phyloP scores from a whole-genome alignment of 2,888 invertebrate species.

The Pseudococcus jackbeardsleyi region DNA sequence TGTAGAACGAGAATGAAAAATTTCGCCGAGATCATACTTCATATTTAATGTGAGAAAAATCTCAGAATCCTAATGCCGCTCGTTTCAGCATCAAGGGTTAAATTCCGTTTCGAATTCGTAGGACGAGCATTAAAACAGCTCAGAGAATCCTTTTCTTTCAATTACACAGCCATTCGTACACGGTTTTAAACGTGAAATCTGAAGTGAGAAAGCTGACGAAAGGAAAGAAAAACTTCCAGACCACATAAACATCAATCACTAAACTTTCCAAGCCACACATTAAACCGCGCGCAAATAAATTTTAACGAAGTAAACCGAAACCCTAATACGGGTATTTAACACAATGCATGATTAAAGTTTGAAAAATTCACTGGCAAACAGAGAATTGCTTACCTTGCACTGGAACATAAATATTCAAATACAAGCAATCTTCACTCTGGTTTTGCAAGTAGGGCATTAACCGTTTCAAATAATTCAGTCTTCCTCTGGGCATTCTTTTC shows the following conservation, averaged over 20 bases:
- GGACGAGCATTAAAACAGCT: neutral
- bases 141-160: neutral
- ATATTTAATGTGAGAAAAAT: no score
- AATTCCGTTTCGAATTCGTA: neutral
- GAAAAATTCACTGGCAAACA: conserved; percentile 5
- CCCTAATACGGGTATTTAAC: conserved; percentile 13
- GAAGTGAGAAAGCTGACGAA: conserved; percentile 27
- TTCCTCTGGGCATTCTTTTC: conserved; percentile 88
- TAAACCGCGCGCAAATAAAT: conserved; percentile 13
- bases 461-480: conserved; percentile 89
- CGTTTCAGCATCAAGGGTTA: neutral
- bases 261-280: conserved; percentile 36
- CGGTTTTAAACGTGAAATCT: neutral
- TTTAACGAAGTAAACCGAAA: conserved; percentile 42
- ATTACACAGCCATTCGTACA: neutral
- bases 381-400: conserved; percentile 82
- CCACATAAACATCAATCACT: conserved; percentile 44
- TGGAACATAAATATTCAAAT: conserved; percentile 96
- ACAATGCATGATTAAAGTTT: neutral
- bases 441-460: conserved; percentile 88
- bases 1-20: no score
- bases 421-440: conserved; percentile 97
- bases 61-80: no score
- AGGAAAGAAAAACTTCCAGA: conserved; percentile 29
- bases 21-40: no score